phyloP scores from a whole-genome alignment of 1,140 invertebrate genomes.

The Hylaeus anthracinus region DNA sequence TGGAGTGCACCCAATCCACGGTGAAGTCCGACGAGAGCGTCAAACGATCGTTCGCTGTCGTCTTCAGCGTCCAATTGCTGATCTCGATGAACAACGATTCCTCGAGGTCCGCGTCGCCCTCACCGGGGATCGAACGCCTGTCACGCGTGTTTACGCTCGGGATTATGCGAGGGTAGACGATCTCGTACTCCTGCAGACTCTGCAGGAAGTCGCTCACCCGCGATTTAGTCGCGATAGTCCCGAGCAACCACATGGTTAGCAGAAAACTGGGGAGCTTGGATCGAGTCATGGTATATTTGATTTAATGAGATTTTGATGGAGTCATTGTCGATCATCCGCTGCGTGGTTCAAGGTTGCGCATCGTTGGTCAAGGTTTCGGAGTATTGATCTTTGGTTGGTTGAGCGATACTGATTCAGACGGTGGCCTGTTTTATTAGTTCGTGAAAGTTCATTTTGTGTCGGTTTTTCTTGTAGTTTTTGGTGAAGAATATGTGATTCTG shows the following conservation, averaged over 20 bases:
- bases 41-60: slow-evolving; percentile 56
- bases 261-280: slow-evolving; percentile 36
- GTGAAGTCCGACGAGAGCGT: slow-evolving; percentile 50
- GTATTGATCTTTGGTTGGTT: background rate
- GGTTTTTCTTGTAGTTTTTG: no score
- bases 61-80: slow-evolving; percentile 68
- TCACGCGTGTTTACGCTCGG: slow-evolving; percentile 1
- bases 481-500: no score
- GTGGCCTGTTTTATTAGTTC: no score
- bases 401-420: no score
- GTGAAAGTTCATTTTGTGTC: no score
- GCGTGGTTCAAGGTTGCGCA: no score
- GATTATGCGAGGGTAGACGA: slow-evolving; percentile 55
- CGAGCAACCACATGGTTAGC: slow-evolving; percentile 28
- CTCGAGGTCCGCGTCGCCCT: background rate
- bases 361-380: background rate
- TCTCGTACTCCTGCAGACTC: slow-evolving; percentile 40
- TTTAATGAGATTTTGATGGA: background rate
- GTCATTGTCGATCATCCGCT: background rate
- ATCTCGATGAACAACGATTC: slow-evolving; percentile 51
- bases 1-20: slow-evolving; percentile 33
- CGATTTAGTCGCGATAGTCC: slow-evolving; percentile 31
- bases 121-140: slow-evolving; percentile 32
- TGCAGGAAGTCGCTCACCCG: slow-evolving; percentile 18
- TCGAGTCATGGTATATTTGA: background rate